Conservation (phyloP, 2,113 vertebrate genomes). For the Alligator sinensis region DNA sequence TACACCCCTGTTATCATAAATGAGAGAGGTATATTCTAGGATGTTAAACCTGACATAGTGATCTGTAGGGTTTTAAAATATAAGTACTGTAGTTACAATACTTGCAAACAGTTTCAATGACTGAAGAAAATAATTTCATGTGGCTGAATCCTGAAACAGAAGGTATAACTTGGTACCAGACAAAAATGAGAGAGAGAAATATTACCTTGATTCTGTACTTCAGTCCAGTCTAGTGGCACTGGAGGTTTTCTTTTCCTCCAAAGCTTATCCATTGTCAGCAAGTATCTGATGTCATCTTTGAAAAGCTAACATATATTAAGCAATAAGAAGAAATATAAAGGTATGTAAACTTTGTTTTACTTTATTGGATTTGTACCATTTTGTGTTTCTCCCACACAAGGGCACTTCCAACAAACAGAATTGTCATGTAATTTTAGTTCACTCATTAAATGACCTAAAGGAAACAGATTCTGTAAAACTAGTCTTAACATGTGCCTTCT, state of each 20-base stretch:
- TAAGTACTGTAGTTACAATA: background rate
- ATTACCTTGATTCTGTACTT: slow-evolving; percentile 88
- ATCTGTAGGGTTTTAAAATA: background rate
- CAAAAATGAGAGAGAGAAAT: background rate
- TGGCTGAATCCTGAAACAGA: background rate
- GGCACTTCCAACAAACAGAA: background rate
- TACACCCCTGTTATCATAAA: background rate
- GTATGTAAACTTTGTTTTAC: background rate
- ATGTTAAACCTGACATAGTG: background rate
- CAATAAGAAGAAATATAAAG: background rate
- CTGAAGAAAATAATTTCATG: background rate
- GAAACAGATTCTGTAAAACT: background rate
- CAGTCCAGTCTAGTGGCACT: slow-evolving; percentile 91
- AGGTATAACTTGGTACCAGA: background rate
- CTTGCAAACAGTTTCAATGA: background rate
- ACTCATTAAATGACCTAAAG: background rate
- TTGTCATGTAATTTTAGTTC: background rate
- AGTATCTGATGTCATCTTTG: slow-evolving; percentile 96
- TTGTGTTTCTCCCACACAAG: background rate
- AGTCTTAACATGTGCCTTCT: background rate
- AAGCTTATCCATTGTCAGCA: slow-evolving; percentile 98
- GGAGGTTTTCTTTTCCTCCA: slow-evolving; percentile 98
- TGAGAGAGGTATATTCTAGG: background rate
- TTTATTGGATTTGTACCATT: background rate
- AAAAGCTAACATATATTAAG: slow-evolving; percentile 85